A percentile compares a stretch with the other conserved stretches of the same genome.
phyloP scores from a whole-genome alignment of 2,797 vertebrate species.

The Microtus californicus region DNA sequence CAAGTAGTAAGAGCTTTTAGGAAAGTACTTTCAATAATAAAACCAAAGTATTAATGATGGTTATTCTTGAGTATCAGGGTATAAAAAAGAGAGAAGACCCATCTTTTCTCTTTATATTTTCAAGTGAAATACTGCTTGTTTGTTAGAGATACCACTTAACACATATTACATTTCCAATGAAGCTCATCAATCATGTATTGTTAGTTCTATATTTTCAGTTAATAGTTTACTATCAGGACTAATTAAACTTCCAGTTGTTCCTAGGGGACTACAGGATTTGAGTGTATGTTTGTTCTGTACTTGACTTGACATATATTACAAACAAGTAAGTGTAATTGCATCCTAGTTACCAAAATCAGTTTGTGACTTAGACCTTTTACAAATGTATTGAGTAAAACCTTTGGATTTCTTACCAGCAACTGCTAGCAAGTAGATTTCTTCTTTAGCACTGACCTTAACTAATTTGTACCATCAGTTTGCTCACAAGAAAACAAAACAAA shows the following conservation, averaged over 20 bases:
- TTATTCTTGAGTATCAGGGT: slow-evolving; percentile 69
- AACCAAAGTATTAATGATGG: slow-evolving; percentile 24
- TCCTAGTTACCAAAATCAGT: slow-evolving; percentile 35
- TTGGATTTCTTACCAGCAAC: slow-evolving; percentile 10
- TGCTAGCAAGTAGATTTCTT: slow-evolving; percentile 46
- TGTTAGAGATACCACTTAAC: not conserved
- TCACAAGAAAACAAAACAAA: slow-evolving; percentile 52
- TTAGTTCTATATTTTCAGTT: slow-evolving; percentile 21
- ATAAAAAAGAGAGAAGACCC: slow-evolving; percentile 72
- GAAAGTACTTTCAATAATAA: slow-evolving; percentile 58
- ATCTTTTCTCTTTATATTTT: slow-evolving; percentile 74
- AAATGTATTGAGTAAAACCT: slow-evolving; percentile 15
- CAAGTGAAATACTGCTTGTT: slow-evolving; percentile 72
- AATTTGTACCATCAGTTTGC: slow-evolving; percentile 59
- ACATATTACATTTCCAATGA: slow-evolving; percentile 20
- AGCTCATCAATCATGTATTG: not conserved
- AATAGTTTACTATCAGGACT: not conserved
- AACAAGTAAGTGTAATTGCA: slow-evolving; percentile 43
- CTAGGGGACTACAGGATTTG: not conserved
- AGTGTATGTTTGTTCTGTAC: slow-evolving; percentile 31
- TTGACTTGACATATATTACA: slow-evolving; percentile 30
- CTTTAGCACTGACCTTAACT: slow-evolving; percentile 4
- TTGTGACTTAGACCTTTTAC: not conserved
- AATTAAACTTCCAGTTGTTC: slow-evolving; percentile 19
- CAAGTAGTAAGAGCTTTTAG: slow-evolving; percentile 66